A percentile compares a stretch with the other conserved stretches of the same genome.
Conservation (phyloP, 2,113 vertebrate genomes). For the Solenodon paradoxus region DNA sequence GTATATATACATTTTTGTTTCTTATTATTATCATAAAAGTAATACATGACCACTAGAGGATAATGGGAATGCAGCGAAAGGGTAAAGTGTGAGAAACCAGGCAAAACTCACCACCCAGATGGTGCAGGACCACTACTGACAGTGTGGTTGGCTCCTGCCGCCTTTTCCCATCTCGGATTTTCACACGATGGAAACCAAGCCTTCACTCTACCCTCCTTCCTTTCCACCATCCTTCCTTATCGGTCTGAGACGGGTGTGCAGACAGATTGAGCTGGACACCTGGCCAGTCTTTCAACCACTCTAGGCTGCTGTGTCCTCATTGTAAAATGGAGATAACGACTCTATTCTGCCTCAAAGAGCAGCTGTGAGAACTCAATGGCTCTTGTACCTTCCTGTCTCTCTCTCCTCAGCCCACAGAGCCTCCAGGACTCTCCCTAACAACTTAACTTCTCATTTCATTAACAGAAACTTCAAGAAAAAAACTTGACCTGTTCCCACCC, state of each 20-base stretch:
- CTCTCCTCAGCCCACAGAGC: background rate
- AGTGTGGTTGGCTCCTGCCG: background rate
- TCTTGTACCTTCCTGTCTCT: background rate
- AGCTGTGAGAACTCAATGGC: rapidly evolving
- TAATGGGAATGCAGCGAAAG: background rate
- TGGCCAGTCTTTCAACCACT: background rate
- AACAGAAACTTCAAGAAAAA: background rate
- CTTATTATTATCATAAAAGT: background rate
- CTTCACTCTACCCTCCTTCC: background rate
- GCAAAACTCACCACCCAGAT: rapidly evolving
- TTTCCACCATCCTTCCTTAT: too few relatives aligned
- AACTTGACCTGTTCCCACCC: background rate
- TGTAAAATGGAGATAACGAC: background rate
- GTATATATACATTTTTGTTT: background rate
- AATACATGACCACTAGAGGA: background rate
- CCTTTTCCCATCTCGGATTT: background rate
- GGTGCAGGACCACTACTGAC: rapidly evolving
- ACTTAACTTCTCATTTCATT: background rate
- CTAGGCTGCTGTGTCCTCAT: background rate
- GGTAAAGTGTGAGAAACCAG: background rate
- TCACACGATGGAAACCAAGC: too few relatives aligned
- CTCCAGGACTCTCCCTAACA: background rate
- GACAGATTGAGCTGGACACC: background rate
- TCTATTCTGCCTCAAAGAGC: background rate
- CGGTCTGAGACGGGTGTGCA: background rate